A percentile compares a stretch with the other conserved stretches of the same genome.
These are phyloP conservation scores for Thaumatotibia leucotreta DNA, from an alignment of 1,140 invertebrate genomes.

Conservation along the genomic window DNA sequence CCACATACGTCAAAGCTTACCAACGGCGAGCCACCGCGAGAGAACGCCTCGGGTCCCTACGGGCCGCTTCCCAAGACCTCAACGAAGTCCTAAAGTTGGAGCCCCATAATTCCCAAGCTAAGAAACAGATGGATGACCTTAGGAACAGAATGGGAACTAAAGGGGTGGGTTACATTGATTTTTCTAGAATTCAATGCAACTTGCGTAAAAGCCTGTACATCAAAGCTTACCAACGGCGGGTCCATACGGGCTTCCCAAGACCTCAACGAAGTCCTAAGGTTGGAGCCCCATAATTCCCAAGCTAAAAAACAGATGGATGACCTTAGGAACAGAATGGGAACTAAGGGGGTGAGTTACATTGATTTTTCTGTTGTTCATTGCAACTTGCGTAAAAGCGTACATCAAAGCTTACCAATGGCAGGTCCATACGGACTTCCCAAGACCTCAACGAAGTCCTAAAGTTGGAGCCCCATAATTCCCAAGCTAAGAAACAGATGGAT, in stretches of 20 bases:
- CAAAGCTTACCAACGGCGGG: constrained; percentile 86
- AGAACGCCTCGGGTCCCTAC: constrained; percentile 69
- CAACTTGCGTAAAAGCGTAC: too few species aligned
- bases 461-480: constrained; percentile 84
- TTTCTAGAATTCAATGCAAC: too few species aligned
- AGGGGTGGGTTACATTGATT: constrained; percentile 72
- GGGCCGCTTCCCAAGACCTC: constrained; percentile 83
- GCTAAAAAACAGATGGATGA: constrained; percentile 78
- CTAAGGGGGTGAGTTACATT: too few species aligned
- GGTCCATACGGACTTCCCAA: constrained; percentile 77
- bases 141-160: constrained; percentile 76
- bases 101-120: constrained; percentile 82
- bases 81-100: constrained; percentile 82
- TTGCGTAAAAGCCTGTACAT: too few species aligned
- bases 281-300: constrained; percentile 85
- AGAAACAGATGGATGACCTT: constrained; percentile 78
- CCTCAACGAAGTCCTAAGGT: constrained; percentile 79
- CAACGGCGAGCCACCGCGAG: constrained; percentile 84
- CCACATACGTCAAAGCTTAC: constrained; percentile 88
- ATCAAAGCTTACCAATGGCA: constrained; percentile 87
- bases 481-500: constrained; percentile 77
- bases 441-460: constrained; percentile 82
- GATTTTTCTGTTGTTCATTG: too few species aligned
- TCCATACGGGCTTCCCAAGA: constrained; percentile 78
- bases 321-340: too few species aligned